A percentile compares a stretch with the other conserved stretches of the same genome.
These are phyloP conservation scores for Eilema caniola DNA, from an alignment of 2,888 invertebrate species.

Conservation along the genomic window DNA sequence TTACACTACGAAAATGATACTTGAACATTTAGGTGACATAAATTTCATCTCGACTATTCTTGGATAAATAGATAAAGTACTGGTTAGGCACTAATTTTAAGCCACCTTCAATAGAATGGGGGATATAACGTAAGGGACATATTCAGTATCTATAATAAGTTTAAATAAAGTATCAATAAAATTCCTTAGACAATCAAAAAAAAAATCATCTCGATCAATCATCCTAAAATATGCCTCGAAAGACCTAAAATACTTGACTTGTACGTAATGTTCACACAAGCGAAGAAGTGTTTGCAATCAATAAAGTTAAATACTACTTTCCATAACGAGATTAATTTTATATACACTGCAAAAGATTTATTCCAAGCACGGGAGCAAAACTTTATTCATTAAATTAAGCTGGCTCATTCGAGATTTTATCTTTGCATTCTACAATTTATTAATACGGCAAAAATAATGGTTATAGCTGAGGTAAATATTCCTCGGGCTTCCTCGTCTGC, in stretches of 20 bases:
- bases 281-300: conserved; percentile 1
- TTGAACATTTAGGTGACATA: not conserved
- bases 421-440: conserved; percentile 26
- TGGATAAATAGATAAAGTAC: not conserved
- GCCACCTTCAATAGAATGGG: not conserved
- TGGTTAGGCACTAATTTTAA: not conserved
- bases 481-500: conserved; percentile 15
- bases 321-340: conserved; percentile 16
- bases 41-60: not conserved
- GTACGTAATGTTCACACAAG: not conserved
- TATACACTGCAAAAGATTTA: conserved; percentile 26
- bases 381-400: conserved; percentile 31
- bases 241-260: too few species aligned
- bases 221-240: too few species aligned
- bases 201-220: too few species aligned
- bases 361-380: conserved; percentile 21
- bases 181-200: too few species aligned
- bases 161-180: too few species aligned
- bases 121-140: not conserved
- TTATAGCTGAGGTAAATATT: conserved; percentile 24
- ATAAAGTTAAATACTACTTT: conserved; percentile 9
- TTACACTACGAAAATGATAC: not conserved
- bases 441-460: conserved; percentile 24
- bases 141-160: not conserved
- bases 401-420: conserved; percentile 19